Conservation (phyloP, 1,140 invertebrate species). For the Whitmania pigra region DNA sequence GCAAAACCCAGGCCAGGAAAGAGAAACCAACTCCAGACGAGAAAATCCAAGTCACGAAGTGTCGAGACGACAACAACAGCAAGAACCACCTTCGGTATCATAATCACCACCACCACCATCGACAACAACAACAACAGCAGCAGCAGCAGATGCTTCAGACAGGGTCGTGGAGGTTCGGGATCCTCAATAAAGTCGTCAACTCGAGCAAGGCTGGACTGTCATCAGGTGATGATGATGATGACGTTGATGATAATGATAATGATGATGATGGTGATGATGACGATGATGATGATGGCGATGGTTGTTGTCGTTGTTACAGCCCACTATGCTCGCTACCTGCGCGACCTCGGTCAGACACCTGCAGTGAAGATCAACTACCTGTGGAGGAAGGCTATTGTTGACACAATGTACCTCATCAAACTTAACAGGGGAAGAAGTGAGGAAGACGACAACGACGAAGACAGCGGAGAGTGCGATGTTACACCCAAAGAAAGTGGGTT, state of each 20-base stretch:
- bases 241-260: not conserved
- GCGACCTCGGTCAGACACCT: not conserved
- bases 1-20: not conserved
- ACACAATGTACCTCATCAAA: conserved; percentile 73
- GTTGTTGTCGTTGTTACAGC: not conserved
- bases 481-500: too few species aligned
- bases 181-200: not conserved
- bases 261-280: not conserved
- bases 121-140: conserved; percentile 6
- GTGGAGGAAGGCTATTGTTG: conserved; percentile 83
- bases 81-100: not conserved
- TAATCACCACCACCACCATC: not conserved
- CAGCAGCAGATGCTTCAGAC: not conserved
- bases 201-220: not conserved
- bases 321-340: not conserved
- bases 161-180: not conserved
- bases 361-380: conserved; percentile 41
- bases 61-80: not conserved
- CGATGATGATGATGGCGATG: not conserved
- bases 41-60: not conserved
- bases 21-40: not conserved
- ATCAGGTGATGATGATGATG: not conserved
- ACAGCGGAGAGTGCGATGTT: too few species aligned
- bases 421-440: conserved; percentile 35
- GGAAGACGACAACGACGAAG: not conserved